Conservation (phyloP, 2,888 invertebrate species). For the Emmelina monodactyla region DNA sequence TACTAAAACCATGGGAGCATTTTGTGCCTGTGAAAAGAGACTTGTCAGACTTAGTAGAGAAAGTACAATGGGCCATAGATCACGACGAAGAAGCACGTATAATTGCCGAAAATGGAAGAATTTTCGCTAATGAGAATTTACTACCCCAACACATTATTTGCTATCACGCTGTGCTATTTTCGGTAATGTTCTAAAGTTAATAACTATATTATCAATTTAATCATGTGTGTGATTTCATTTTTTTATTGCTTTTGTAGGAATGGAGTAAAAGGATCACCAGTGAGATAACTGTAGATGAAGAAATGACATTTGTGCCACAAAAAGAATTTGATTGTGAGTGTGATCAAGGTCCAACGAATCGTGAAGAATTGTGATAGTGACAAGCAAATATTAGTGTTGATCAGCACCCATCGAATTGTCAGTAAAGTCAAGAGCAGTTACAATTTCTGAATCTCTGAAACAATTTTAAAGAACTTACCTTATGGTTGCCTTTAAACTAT, state of each 20-base stretch:
- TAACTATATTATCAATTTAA: background rate
- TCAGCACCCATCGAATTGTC: background rate
- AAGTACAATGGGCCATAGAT: conserved; percentile 78
- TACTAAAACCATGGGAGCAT: conserved; percentile 78
- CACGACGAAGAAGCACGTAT: conserved; percentile 73
- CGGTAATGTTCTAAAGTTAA: conserved; percentile 47
- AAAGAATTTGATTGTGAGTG: conserved; percentile 34
- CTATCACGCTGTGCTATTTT: conserved; percentile 75
- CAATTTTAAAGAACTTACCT: too few relatives aligned
- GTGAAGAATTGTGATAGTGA: conserved; percentile 34
- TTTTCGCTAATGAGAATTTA: conserved; percentile 79
- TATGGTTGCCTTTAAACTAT: too few relatives aligned
- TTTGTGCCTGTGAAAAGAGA: conserved; percentile 84
- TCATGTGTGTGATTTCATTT: too few relatives aligned
- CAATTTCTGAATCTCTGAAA: too few relatives aligned
- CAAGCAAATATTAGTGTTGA: conserved; percentile 1
- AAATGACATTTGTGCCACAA: conserved; percentile 48
- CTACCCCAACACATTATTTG: conserved; percentile 87
- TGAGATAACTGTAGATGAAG: conserved; percentile 27
- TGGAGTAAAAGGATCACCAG: conserved; percentile 74
- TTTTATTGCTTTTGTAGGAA: conserved; percentile 63
- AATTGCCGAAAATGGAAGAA: conserved; percentile 72
- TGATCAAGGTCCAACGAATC: conserved; percentile 18
- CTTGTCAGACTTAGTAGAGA: conserved; percentile 80
- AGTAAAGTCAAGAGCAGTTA: background rate